Evolutionary conservation across 2,888 invertebrate species (phyloP), one percentile per base, ranked within the genome.

Genomic region (Boloria selene): DNA sequence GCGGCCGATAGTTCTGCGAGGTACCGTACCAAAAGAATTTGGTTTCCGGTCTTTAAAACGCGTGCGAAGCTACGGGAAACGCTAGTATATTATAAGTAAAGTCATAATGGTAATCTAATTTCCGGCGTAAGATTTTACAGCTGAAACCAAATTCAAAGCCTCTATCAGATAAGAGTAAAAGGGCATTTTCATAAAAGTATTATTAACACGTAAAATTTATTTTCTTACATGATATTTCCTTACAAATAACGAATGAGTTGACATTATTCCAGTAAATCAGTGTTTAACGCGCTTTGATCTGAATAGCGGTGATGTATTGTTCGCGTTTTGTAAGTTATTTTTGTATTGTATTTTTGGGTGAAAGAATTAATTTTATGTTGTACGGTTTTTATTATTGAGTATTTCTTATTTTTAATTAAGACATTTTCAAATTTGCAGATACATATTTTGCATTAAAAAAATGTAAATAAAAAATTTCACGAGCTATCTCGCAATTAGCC

Each of bases 281-380:
- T 58, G 52, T 50, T 65, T 18, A 44, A 17, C 18, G 16, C 44
- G 50, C 70, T 72, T 73, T 72, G 72, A 72, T 73, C 71, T 70
- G 55, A 58, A 69, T 63, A 67, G 61, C 52, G 51, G 60, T 71
- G 68, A 73, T 73, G 70, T 70, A 73, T 73, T 54, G 14, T 49
- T 59, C 49, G 13, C 38, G 16, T 49, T 58, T 58, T 17, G 16
- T 6, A 22, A 13, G 14, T 4, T 42, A 16, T 49, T 59, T 59
- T 31, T 14, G 18, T 42, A 17, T 18, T 13, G 4, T 49, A 31
- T 14, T 58, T 13, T 26, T 7, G 16, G 4, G 47, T 17, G 4
- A 58, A 45, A 58, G 13, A 16, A 31, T 58, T n/a, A n/a, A n/a
- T 47, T 47, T 47, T 47, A 47, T 47, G n/a, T 13, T n/a, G 47